Evolutionary conservation across 2,797 vertebrate species (phyloP), one percentile per base, ranked within the genome.

Genomic region (Picus viridis): DNA sequence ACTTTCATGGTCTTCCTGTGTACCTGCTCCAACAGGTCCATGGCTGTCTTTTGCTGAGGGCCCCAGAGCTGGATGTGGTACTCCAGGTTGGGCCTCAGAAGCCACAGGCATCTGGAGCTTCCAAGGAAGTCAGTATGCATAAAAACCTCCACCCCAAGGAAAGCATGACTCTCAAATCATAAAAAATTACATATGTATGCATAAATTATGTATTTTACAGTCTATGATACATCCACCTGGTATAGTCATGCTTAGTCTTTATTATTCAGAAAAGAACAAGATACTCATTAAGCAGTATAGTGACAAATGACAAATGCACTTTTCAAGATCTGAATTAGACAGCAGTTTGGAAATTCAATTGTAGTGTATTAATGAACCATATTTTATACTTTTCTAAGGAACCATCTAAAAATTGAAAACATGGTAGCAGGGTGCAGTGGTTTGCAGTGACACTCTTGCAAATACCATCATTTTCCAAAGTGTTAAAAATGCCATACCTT

Each of bases 41-140:
- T 6, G 30, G 4, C 45, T 27, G 11, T 72, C 59, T 45, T 84
- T 24, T 82, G 41, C 19, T 20, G 8, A 39, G n/a, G 12, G 12
- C 23, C 49, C 7, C 1, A 2, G 51, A 64, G 17, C 1, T 81
- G 39, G 16, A 73, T 17, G 17, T 2, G 0, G 0, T 34, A 51
- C 10, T 67, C 39, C 17, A 63, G 26, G 16, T n/a, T 3, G 3
- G 17, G 26, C 86, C n/a, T 86, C 54, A n/a, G 34, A 86, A 63
- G 36, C 41, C 49, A 53, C 34, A 85, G 53, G 34, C 23, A 77
- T 30, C 10, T 72, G 16, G 16, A 89, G 10, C 30, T 85, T 77
- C 41, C 56, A 82, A 54, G 17, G 36, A 65, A 83, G 18, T 58
- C 53, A 81, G 36, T 5, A 89, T 16, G n/a, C 8, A 77, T n/a